Base-by-base conservation (phyloP, 2,113 vertebrate genomes). In the Scopus umbretta region DNA sequence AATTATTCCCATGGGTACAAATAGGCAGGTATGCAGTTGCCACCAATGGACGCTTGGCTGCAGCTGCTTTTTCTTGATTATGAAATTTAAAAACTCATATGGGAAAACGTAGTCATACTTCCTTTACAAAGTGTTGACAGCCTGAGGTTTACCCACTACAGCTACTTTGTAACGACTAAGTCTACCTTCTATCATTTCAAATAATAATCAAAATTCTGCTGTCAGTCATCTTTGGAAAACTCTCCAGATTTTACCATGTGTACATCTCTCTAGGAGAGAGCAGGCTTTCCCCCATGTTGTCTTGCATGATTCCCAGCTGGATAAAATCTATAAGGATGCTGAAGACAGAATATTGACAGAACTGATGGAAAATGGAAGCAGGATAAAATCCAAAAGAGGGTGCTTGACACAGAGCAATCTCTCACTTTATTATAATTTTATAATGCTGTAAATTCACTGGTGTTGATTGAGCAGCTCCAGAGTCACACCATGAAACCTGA, bases 1-100 rank as follows among this genome's bases (percentile, higher is more conserved):
- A 92, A 96, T 97, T 97, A 97, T 97, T 97, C 91, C 96, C 27
- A 0, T 50, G 76, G 88, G 96, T 97, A 58, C 88, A 80, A 94
- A 95, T 8, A 88, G 52, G 79, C 82, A 98, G 85, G 86, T 95
- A 94, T 4, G 47, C 63, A 47, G 75, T 88, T 96, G 91, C 84
- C 22, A 86, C 30, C 19, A 47, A 55, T 29, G 62, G 85, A 84
- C 1, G 25, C 50, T 85, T 80, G 86, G 58, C 83, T 9, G 32
- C 43, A 40, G 43, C 70, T 73, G 52, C 49, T 95, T 97, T 96
- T 92, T 92, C 56, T 90, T 95, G 62, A 79, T 86, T 59, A 70
- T 92, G 80, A 97, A 96, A 88, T 85, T 59, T 61, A 96, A 88
- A 96, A 96, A 76, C 63, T 97, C 81, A 65, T 53, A 67, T n/a